phyloP scores from a whole-genome alignment of 2,888 invertebrate species.

The Trichacis sp. region DNA sequence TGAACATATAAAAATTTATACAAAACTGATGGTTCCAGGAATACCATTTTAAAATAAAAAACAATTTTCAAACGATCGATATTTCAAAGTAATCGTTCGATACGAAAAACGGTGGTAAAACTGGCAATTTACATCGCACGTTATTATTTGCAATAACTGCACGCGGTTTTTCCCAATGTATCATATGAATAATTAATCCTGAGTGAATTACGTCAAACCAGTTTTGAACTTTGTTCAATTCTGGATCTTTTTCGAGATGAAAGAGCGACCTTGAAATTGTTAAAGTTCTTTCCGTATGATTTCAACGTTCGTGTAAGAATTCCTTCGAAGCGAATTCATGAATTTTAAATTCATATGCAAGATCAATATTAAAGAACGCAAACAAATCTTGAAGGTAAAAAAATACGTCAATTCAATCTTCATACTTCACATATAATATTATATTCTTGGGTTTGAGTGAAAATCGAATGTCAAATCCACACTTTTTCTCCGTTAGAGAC shows the following conservation, averaged over 20 bases:
- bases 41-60: no score
- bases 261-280: not conserved
- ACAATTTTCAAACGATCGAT: not conserved
- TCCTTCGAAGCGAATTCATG: not conserved
- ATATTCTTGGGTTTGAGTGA: constrained; percentile 41
- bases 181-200: not conserved
- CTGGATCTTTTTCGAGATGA: not conserved
- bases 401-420: no score
- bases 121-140: not conserved
- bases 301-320: not conserved
- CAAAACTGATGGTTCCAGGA: no score
- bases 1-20: no score
- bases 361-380: not conserved
- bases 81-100: not conserved
- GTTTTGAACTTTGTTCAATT: not conserved
- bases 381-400: no score
- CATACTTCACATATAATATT: constrained; percentile 34
- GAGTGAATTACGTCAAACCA: not conserved
- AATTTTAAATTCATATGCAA: not conserved
- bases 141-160: not conserved
- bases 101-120: not conserved
- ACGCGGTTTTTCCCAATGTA: not conserved
- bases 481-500: constrained; percentile 23
- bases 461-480: constrained; percentile 40
- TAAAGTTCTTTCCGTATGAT: not conserved